A percentile compares a stretch with the other conserved stretches of the same genome.
phyloP scores from a whole-genome alignment of 2,797 vertebrate genomes.

The Pelobates cultripes region DNA sequence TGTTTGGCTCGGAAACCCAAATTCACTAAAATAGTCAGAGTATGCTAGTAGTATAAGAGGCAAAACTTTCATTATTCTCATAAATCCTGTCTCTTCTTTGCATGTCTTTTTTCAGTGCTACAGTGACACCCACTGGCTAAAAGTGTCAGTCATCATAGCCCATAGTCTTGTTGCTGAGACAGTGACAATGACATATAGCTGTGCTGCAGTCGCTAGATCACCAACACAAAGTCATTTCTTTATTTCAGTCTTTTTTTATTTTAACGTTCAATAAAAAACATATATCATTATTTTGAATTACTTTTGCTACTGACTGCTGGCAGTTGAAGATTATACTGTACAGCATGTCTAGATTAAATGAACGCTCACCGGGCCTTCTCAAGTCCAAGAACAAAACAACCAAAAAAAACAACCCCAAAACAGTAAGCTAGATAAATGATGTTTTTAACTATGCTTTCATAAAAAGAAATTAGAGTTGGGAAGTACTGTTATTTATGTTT shows the following conservation, averaged over 20 bases:
- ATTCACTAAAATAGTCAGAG: constrained; percentile 15
- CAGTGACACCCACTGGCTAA: constrained; percentile 30
- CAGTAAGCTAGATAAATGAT: too few relatives aligned
- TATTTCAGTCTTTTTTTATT: not conserved
- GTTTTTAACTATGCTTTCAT: too few relatives aligned
- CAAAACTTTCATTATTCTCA: constrained; percentile 30
- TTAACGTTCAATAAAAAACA: constrained; percentile 31
- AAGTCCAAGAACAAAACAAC: too few relatives aligned
- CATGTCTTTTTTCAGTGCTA: constrained; percentile 34
- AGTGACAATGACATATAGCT: constrained; percentile 9
- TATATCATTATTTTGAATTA: not conserved
- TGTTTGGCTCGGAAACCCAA: constrained; percentile 11
- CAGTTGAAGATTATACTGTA: constrained; percentile 38
- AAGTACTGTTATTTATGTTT: too few relatives aligned
- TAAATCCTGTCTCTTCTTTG: constrained; percentile 13
- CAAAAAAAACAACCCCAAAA: too few relatives aligned
- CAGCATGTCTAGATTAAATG: not conserved
- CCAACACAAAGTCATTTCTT: not conserved
- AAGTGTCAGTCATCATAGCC: constrained; percentile 17
- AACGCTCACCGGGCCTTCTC: not conserved
- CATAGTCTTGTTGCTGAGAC: constrained; percentile 25
- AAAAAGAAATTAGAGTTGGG: too few relatives aligned
- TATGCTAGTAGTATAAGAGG: constrained; percentile 11
- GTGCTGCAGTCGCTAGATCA: constrained; percentile 33
- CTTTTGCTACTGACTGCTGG: constrained; percentile 27